Evolutionary conservation across 2,113 vertebrate species (phyloP).

Genomic region (Scatophagus argus): DNA sequence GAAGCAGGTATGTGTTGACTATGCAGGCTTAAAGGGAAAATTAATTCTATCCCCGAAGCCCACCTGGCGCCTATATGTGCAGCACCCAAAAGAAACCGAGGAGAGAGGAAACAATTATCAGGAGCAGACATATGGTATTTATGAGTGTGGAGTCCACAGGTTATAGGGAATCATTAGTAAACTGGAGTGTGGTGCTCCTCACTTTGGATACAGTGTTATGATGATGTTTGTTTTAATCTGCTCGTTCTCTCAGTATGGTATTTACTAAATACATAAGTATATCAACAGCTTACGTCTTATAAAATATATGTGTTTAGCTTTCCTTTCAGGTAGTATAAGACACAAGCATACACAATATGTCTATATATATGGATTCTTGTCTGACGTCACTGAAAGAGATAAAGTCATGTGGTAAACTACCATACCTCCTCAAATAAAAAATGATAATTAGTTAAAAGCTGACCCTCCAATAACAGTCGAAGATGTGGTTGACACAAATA

Average conservation of each 20-base stretch:
- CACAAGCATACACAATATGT: neutral
- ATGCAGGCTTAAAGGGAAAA: neutral
- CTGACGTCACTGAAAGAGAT: neutral
- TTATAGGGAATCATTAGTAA: constrained; percentile 9
- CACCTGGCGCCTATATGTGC: constrained; percentile 18
- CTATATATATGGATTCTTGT: no score
- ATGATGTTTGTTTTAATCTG: neutral
- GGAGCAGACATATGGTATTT: neutral
- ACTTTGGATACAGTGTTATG: neutral
- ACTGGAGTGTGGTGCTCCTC: neutral
- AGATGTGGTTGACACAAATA: no score
- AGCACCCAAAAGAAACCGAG: neutral
- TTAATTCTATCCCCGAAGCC: constrained; percentile 9
- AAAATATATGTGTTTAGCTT: neutral
- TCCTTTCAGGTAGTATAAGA: neutral
- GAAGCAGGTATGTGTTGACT: constrained; percentile 10
- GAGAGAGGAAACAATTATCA: constrained; percentile 5
- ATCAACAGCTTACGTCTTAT: neutral
- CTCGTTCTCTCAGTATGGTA: neutral
- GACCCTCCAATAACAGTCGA: no score
- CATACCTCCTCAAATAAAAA: no score
- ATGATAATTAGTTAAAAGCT: no score
- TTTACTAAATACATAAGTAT: neutral
- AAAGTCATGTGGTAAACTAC: neutral
- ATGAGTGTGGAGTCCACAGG: neutral